A percentile compares a stretch with the other conserved stretches of the same genome.
Evolutionary conservation across 2,797 vertebrate species (phyloP).

Genomic region (Xenentodon cancila): DNA sequence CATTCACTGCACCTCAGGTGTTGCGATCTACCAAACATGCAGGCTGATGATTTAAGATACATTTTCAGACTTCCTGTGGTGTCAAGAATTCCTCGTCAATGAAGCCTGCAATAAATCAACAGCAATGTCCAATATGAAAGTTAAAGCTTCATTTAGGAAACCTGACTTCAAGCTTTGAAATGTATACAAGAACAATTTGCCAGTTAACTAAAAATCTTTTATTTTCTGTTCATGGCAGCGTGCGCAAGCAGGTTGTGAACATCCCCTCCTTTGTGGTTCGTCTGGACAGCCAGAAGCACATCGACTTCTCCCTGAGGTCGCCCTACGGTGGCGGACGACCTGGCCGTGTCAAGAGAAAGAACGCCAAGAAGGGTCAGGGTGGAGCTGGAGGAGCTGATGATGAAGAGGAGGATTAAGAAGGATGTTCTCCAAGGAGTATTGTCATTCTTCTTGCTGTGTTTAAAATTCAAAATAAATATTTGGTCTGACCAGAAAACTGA

Average conservation of each 20-base stretch:
- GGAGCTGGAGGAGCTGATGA: slow-evolving; percentile 90
- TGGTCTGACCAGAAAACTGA: slow-evolving; percentile 39
- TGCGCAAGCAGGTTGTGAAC: slow-evolving; percentile 96
- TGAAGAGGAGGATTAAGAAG: slow-evolving; percentile 91
- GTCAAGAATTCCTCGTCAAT: slow-evolving; percentile 88
- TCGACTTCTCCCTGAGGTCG: slow-evolving; percentile 94
- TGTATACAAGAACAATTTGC: too few species aligned
- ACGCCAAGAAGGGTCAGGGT: slow-evolving; percentile 94
- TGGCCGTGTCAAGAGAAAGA: slow-evolving; percentile 94
- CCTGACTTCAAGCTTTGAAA: too few species aligned
- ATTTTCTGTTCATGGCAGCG: slow-evolving; percentile 72
- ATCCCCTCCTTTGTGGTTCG: slow-evolving; percentile 95
- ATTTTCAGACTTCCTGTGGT: slow-evolving; percentile 78
- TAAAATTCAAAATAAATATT: slow-evolving; percentile 77
- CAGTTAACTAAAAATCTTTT: not conserved
- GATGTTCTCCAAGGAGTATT: slow-evolving; percentile 24
- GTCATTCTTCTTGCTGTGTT: slow-evolving; percentile 37
- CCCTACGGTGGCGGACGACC: slow-evolving; percentile 93
- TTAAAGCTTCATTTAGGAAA: too few species aligned
- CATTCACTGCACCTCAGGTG: not conserved
- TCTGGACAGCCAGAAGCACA: slow-evolving; percentile 96
- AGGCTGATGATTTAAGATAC: slow-evolving; percentile 80
- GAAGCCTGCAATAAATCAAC: slow-evolving; percentile 68
- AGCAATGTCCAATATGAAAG: not conserved
- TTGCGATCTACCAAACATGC: not conserved